Evolutionary conservation across 2,888 invertebrate species (phyloP).

Genomic region (Acrocyrtus sp.): DNA sequence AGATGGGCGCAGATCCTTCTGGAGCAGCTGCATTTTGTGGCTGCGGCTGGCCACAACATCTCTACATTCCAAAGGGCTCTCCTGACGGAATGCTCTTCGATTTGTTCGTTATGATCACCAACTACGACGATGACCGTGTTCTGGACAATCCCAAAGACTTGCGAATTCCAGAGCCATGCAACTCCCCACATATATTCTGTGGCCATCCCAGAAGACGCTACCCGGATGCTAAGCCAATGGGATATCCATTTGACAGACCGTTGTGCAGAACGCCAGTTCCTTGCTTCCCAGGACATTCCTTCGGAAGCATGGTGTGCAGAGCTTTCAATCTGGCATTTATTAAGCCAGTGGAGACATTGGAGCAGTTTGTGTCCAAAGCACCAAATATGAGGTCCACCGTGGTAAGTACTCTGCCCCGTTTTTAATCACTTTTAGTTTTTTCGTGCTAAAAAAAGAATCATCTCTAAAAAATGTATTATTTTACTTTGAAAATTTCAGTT

Average conservation of each 20-base stretch:
- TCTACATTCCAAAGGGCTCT: slow-evolving; percentile 78
- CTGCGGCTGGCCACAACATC: slow-evolving; percentile 80
- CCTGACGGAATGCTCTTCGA: slow-evolving; percentile 69
- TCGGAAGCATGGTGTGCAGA: slow-evolving; percentile 20
- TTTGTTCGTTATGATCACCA: slow-evolving; percentile 54
- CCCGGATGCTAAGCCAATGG: slow-evolving; percentile 40
- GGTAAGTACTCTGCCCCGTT: no score
- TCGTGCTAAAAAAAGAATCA: no score
- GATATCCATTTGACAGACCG: slow-evolving; percentile 36
- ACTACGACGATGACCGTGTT: slow-evolving; percentile 46
- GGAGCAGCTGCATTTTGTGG: slow-evolving; percentile 63
- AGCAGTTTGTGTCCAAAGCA: slow-evolving; percentile 35
- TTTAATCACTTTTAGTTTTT: no score
- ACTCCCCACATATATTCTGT: slow-evolving; percentile 39
- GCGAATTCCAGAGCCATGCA: slow-evolving; percentile 24
- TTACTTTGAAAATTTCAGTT: slow-evolving; percentile 17
- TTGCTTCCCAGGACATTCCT: slow-evolving; percentile 20
- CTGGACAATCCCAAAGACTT: slow-evolving; percentile 16
- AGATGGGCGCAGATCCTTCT: slow-evolving; percentile 18
- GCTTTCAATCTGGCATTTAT: slow-evolving; percentile 25
- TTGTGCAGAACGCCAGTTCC: slow-evolving; percentile 29
- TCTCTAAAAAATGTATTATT: no score
- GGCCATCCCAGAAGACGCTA: slow-evolving; percentile 32
- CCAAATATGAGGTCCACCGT: no score
- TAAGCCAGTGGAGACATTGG: slow-evolving; percentile 25